Evolutionary conservation across 2,113 vertebrate genomes (phyloP).

Genomic region (Siphamia tubifer): DNA sequence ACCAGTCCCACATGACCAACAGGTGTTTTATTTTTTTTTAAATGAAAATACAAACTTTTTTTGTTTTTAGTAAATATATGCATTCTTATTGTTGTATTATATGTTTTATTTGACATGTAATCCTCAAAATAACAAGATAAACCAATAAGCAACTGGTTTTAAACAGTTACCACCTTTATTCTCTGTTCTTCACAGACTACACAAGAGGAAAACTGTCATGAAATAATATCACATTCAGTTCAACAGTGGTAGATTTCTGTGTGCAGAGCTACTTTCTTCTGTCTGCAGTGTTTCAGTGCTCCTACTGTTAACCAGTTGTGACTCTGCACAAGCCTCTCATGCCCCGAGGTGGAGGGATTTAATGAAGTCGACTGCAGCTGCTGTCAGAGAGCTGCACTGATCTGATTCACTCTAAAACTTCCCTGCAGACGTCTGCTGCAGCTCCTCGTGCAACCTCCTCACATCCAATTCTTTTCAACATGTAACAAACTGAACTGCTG

Average conservation of each 20-base stretch:
- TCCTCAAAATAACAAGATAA: no score
- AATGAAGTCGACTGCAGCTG: not conserved
- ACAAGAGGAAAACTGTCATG: not conserved
- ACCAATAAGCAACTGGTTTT: no score
- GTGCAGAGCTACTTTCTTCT: not conserved
- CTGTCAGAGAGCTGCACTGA: conserved; percentile 2
- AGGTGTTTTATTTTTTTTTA: no score
- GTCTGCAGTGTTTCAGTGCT: not conserved
- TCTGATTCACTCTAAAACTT: conserved; percentile 2
- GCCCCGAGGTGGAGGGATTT: not conserved
- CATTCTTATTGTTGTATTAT: no score
- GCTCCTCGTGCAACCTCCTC: not conserved
- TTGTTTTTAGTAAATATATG: no score
- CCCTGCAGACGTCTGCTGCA: not conserved
- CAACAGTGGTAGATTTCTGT: not conserved
- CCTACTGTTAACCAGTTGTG: not conserved
- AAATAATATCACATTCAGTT: no score
- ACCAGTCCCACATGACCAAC: no score
- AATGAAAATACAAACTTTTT: no score
- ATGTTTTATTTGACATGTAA: no score
- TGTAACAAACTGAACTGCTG: not conserved
- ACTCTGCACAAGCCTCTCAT: not conserved
- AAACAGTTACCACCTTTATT: not conserved
- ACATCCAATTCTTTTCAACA: not conserved
- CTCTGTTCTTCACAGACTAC: not conserved